Evolutionary conservation across 2,888 invertebrate genomes (phyloP), one percentile per base, ranked within the genome.

Genomic region (Steinernema scapterisci): DNA sequence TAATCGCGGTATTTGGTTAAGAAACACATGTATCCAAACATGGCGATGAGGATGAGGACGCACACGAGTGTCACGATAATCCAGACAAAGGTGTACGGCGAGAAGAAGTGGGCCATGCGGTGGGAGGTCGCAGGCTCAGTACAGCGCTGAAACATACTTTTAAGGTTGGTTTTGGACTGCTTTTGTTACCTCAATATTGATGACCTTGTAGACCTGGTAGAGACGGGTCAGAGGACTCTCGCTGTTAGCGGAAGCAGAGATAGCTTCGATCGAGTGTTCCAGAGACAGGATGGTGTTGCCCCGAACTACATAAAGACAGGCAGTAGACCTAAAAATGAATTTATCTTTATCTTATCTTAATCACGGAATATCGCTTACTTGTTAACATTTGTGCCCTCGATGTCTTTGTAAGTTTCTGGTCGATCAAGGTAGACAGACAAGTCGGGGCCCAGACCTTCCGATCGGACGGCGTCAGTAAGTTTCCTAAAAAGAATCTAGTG

Each of bases 11-110:
- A 80, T 31, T 79, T 76, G 16, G 73, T 48, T 43, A 83, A 80
- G 76, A 83, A 80, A 48, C 81, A 83, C 43, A 78, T 77, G 71
- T 81, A 84, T 7, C 80, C 77, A 19, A 81, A 54, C 48, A 76
- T 76, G 0, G 78, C 76, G 19, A 81, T 27, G 0, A 83, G 71
- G n/a, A 79, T 54, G 16, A 82, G 71, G 11, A 80, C 63, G 19
- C 77, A 71, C 0, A 76, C 43, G 16, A 75, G 75, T 23, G 80
- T 75, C 27, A 78, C 73, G 9, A 56, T 52, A 38, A 81, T 77
- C 70, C 80, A 73, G 11, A 82, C 78, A 16, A 82, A 51, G 6
- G 79, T 76, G 73, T 78, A 77, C 21, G 74, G 23, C 25, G 76
- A 76, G 38, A 77, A 70, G 45, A 71, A 71, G 16, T 71, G 46